Evolutionary conservation across 2,888 invertebrate genomes (phyloP).

Genomic region (Noctua comes): DNA sequence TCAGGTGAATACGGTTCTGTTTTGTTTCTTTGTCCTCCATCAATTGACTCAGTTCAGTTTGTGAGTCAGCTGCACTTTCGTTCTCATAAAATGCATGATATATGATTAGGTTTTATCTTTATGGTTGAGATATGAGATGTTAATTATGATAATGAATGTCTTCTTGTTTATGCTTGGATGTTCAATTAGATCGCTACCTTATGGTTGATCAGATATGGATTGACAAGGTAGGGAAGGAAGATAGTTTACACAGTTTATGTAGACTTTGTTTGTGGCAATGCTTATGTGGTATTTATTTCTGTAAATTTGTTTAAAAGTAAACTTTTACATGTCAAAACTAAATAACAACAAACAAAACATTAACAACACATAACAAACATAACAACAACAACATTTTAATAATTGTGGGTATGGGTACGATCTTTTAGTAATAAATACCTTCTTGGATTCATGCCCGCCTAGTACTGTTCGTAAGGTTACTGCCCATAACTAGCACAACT

Average conservation of each 20-base stretch:
- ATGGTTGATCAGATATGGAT: conserved; percentile 7
- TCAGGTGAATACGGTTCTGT: conserved; percentile 51
- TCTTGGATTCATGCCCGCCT: too few species aligned
- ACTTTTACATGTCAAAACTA: too few species aligned
- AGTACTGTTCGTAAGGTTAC: too few species aligned
- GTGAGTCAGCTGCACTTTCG: conserved; percentile 61
- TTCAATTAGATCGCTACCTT: conserved; percentile 25
- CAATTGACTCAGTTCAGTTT: conserved; percentile 31
- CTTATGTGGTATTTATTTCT: not conserved
- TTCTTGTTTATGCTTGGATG: conserved; percentile 32
- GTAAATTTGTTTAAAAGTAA: not conserved
- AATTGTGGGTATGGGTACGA: too few species aligned
- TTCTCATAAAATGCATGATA: conserved; percentile 62
- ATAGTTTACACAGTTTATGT: not conserved
- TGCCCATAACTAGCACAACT: too few species aligned
- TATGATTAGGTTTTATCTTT: conserved; percentile 57
- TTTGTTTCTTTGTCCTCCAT: conserved; percentile 49
- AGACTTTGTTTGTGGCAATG: not conserved
- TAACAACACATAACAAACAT: too few species aligned
- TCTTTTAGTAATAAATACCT: too few species aligned
- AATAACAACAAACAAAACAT: too few species aligned
- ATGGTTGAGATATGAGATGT: conserved; percentile 50
- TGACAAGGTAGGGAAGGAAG: not conserved
- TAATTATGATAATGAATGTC: conserved; percentile 52
- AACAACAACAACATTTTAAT: too few species aligned